A percentile compares a stretch with the other conserved stretches of the same genome.
Conservation (phyloP, 64 coral and sea anemone genomes). For the Pocillopora damicornis region DNA sequence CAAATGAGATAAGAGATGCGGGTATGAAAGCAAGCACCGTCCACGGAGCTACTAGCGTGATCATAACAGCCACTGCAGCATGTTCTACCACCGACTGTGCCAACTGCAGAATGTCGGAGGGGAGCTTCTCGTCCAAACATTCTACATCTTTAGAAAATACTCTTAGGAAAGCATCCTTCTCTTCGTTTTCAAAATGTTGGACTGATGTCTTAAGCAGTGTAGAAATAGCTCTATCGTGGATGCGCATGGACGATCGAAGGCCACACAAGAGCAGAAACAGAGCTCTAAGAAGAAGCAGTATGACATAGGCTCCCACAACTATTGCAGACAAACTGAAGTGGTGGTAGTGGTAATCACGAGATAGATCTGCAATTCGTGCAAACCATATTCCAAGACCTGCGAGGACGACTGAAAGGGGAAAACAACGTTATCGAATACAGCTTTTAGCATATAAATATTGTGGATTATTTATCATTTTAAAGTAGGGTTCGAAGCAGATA, state of each 20-base stretch:
- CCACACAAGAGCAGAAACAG: slow-evolving; percentile 31
- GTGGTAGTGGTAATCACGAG: slow-evolving; percentile 23
- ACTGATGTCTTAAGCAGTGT: slow-evolving; percentile 46
- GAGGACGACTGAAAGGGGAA: slow-evolving; percentile 35
- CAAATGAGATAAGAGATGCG: slow-evolving; percentile 15
- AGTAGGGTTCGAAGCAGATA: background rate
- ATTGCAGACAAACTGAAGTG: slow-evolving; percentile 13
- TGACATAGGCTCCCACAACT: slow-evolving; percentile 18
- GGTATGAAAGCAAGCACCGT: slow-evolving; percentile 40
- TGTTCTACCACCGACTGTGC: slow-evolving; percentile 48
- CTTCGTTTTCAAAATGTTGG: slow-evolving; percentile 34
- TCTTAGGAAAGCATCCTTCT: slow-evolving; percentile 3
- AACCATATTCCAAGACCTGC: slow-evolving; percentile 48
- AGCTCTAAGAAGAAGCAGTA: slow-evolving; percentile 38
- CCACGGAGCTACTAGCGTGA: slow-evolving; percentile 33
- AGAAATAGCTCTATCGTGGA: slow-evolving; percentile 50
- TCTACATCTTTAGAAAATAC: slow-evolving; percentile 61
- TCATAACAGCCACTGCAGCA: slow-evolving; percentile 21
- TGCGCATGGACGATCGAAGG: slow-evolving; percentile 40
- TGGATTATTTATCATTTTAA: background rate
- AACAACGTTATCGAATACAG: too few species aligned
- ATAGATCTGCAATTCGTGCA: slow-evolving; percentile 49
- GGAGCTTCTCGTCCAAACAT: slow-evolving; percentile 56
- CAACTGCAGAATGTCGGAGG: slow-evolving; percentile 35
- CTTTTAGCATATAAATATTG: too few species aligned